These are phyloP conservation scores for Ctenomys sociabilis DNA, from an alignment of 2,113 vertebrate species.

Conservation along the genomic window DNA sequence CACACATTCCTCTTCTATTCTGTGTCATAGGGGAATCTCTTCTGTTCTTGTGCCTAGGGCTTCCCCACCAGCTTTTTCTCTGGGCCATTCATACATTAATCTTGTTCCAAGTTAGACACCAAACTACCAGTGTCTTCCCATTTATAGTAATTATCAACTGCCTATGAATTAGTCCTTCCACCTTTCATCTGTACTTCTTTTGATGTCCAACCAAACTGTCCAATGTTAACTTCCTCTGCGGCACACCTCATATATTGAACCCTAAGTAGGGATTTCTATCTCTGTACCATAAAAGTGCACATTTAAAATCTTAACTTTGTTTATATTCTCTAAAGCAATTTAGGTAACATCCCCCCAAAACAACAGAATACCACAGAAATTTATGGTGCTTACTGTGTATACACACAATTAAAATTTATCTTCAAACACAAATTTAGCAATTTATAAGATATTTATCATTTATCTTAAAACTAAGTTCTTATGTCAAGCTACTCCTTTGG, in stretches of 20 bases:
- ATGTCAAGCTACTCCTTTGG: not conserved
- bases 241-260: not conserved
- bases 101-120: not conserved
- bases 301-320: not conserved
- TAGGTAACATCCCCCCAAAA: not conserved
- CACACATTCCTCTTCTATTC: not conserved
- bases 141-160: not conserved
- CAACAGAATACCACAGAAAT: not conserved
- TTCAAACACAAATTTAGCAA: not conserved
- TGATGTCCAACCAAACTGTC: not conserved
- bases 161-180: not conserved
- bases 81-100: not conserved
- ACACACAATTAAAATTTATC: not conserved
- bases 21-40: not conserved
- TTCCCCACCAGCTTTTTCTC: not conserved
- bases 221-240: not conserved
- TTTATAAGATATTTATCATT: not conserved
- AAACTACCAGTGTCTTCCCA: too few species aligned
- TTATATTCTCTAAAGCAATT: not conserved
- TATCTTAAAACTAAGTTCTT: not conserved
- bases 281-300: not conserved
- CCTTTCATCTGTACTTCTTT: not conserved
- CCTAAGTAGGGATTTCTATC: not conserved
- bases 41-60: not conserved
- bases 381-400: not conserved